Conservation (phyloP, 1,140 invertebrate species). For the Magallana gigas region DNA sequence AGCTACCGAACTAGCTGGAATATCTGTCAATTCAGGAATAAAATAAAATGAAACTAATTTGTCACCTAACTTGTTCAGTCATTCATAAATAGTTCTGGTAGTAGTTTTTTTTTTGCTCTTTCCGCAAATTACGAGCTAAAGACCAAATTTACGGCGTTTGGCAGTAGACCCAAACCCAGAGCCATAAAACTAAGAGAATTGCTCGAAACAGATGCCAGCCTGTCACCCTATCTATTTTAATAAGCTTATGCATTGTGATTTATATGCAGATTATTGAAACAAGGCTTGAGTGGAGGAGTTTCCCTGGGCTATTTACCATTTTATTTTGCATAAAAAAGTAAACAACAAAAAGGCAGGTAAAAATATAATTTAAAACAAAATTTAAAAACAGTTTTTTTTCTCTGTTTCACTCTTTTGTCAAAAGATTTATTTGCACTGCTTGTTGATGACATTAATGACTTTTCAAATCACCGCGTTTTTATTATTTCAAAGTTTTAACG, state of each 20-base stretch:
- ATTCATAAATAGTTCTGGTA: background rate
- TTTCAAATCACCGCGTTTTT: no score
- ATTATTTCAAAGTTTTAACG: no score
- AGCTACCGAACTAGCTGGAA: no score
- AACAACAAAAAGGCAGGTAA: background rate
- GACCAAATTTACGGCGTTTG: slow-evolving; percentile 3
- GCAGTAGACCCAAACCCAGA: background rate
- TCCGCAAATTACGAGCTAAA: background rate
- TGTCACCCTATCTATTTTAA: slow-evolving; percentile 36
- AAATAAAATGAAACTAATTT: slow-evolving; percentile 11
- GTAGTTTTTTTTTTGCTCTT: background rate
- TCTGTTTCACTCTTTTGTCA: no score
- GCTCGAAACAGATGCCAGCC: background rate
- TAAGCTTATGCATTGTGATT: slow-evolving; percentile 24
- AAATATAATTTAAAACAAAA: no score
- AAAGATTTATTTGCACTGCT: no score
- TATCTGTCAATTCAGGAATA: background rate
- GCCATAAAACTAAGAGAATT: slow-evolving; percentile 17
- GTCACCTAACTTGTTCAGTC: background rate
- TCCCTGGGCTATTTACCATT: slow-evolving; percentile 21
- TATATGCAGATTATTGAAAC: slow-evolving; percentile 36
- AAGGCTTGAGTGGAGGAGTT: background rate
- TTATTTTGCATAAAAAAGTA: slow-evolving; percentile 35
- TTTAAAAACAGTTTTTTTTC: no score
- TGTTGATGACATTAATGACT: no score